These are phyloP conservation scores for Sycophila texana DNA, from an alignment of 2,888 invertebrate species.

Conservation along the genomic window DNA sequence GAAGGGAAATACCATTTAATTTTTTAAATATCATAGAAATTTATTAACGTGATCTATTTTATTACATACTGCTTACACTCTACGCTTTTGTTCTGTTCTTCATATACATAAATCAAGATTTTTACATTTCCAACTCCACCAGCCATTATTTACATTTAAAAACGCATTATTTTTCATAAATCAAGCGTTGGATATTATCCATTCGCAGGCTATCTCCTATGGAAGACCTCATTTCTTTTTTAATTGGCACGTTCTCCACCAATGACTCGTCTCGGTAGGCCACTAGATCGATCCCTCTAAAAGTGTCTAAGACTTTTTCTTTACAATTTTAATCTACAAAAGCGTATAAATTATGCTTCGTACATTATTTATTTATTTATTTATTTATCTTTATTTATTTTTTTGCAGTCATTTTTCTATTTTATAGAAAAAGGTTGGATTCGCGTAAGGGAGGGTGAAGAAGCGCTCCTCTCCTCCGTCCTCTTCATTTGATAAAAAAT, in stretches of 20 bases:
- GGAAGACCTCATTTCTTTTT: constrained; percentile 66
- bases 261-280: constrained; percentile 61
- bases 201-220: constrained; percentile 59
- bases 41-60: constrained; percentile 64
- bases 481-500: constrained; percentile 44
- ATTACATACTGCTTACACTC: constrained; percentile 60
- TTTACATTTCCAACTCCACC: constrained; percentile 23
- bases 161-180: constrained; percentile 20
- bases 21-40: constrained; percentile 62
- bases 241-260: constrained; percentile 60
- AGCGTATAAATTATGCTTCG: constrained; percentile 55
- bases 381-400: constrained; percentile 55
- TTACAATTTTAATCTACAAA: constrained; percentile 47
- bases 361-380: constrained; percentile 31
- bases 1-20: neutral
- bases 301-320: constrained; percentile 1
- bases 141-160: constrained; percentile 44
- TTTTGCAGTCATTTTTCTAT: constrained; percentile 18
- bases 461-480: neutral
- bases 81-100: constrained; percentile 40
- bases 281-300: constrained; percentile 55
- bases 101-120: constrained; percentile 38
- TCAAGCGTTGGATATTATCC: constrained; percentile 57
- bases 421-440: neutral
- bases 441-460: too few relatives aligned